A percentile compares a stretch with the other conserved stretches of the same genome.
phyloP scores from a whole-genome alignment of 1,140 invertebrate species.

The Diprion similis region DNA sequence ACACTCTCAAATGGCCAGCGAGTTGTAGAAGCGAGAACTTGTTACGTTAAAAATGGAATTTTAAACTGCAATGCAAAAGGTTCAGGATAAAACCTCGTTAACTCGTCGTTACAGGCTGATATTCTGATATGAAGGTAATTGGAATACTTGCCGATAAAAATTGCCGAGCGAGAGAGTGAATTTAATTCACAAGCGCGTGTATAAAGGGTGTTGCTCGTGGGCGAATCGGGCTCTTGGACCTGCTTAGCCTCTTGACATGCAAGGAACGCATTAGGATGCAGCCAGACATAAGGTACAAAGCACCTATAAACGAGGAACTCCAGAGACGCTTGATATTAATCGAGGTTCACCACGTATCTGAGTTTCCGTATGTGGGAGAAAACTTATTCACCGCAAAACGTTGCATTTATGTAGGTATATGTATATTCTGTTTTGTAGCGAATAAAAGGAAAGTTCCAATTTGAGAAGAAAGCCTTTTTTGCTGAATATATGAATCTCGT shows the following conservation, averaged over 20 bases:
- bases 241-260: not conserved
- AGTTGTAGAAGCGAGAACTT: not conserved
- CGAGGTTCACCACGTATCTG: not conserved
- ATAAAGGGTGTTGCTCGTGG: not conserved
- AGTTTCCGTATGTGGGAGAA: too few species aligned
- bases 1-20: not conserved
- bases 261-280: constrained; percentile 4
- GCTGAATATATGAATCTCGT: too few species aligned
- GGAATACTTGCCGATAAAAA: constrained; percentile 3
- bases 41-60: not conserved
- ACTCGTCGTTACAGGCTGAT: not conserved
- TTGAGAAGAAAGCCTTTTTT: too few species aligned
- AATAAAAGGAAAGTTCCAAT: too few species aligned
- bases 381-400: too few species aligned
- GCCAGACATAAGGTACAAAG: not conserved
- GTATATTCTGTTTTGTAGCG: too few species aligned
- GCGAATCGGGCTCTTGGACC: not conserved
- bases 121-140: constrained; percentile 3
- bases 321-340: not conserved
- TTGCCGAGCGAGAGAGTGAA: not conserved
- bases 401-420: too few species aligned
- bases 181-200: not conserved
- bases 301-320: not conserved
- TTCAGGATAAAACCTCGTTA: not conserved
- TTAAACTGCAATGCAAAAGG: not conserved